Evolutionary conservation across 2,888 invertebrate species (phyloP).

Genomic region (Dynastes maya): DNA sequence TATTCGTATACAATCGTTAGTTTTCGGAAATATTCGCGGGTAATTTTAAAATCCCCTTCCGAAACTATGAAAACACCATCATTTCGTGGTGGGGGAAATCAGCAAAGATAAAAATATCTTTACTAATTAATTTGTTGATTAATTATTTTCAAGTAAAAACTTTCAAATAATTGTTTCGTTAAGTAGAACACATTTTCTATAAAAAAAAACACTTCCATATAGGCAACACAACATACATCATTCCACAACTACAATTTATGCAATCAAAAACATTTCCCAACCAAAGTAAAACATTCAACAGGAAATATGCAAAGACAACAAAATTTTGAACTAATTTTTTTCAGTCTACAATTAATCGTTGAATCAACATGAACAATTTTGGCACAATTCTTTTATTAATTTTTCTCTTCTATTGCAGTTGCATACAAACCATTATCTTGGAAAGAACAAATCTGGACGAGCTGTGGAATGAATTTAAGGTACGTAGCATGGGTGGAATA

Average conservation of each 20-base stretch:
- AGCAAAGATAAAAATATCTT: conserved; percentile 25
- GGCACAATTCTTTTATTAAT: background rate
- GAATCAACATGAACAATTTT: conserved; percentile 8
- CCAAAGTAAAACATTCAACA: background rate
- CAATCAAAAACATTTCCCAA: background rate
- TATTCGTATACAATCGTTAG: background rate
- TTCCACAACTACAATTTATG: background rate
- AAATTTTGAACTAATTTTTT: conserved; percentile 1
- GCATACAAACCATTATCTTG: background rate
- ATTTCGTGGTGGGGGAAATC: background rate
- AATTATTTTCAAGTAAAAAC: no score
- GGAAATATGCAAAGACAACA: conserved; percentile 22
- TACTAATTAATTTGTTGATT: background rate
- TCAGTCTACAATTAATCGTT: background rate
- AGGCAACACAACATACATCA: background rate
- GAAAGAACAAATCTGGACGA: conserved; percentile 46
- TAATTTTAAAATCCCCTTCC: conserved; percentile 26
- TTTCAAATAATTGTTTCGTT: no score
- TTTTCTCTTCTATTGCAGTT: background rate
- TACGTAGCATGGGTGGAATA: conserved; percentile 43
- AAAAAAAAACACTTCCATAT: background rate
- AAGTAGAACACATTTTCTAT: no score
- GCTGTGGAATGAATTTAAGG: conserved; percentile 61
- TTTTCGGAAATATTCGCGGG: conserved; percentile 16
- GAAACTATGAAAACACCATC: background rate